Conservation (phyloP, 1,140 invertebrate genomes). For the Ridgeia piscesae region DNA sequence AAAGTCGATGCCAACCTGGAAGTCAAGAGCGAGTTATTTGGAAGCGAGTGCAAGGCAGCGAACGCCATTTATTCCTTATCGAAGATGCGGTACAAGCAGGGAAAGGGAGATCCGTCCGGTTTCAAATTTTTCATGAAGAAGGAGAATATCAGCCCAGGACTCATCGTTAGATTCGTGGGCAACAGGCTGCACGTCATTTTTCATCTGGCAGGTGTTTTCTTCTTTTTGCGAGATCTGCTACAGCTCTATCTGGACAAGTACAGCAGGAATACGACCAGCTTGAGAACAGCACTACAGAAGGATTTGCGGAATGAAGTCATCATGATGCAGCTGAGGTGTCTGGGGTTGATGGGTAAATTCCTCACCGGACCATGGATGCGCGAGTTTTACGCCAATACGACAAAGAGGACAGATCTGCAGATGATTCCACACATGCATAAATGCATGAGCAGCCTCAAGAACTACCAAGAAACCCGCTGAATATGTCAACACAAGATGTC, state of each 20-base stretch:
- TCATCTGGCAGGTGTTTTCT: background rate
- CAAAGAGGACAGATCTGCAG: background rate
- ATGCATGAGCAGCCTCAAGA: background rate
- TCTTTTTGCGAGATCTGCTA: background rate
- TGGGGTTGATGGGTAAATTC: constrained; percentile 12
- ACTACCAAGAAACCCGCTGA: background rate
- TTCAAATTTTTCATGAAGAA: constrained; percentile 23
- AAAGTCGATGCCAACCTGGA: background rate
- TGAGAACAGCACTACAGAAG: background rate
- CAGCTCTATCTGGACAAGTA: background rate
- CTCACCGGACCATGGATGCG: constrained; percentile 13
- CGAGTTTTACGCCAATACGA: background rate
- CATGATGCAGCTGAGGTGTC: background rate
- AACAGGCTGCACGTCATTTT: constrained; percentile 13
- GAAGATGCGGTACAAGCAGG: constrained; percentile 23
- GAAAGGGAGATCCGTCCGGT: constrained; percentile 20
- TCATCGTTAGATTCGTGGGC: background rate
- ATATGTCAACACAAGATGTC: background rate
- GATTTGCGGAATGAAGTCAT: background rate
- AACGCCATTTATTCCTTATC: constrained; percentile 14
- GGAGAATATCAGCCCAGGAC: constrained; percentile 13
- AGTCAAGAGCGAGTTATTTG: constrained; percentile 9
- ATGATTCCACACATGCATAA: background rate
- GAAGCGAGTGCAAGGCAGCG: constrained; percentile 6
- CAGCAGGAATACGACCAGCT: no score